Percentiles rank a stretch among this genome's conserved stretches.
Evolutionary conservation across 2,113 vertebrate species (phyloP).

Genomic region (Leptocoma aspasia): DNA sequence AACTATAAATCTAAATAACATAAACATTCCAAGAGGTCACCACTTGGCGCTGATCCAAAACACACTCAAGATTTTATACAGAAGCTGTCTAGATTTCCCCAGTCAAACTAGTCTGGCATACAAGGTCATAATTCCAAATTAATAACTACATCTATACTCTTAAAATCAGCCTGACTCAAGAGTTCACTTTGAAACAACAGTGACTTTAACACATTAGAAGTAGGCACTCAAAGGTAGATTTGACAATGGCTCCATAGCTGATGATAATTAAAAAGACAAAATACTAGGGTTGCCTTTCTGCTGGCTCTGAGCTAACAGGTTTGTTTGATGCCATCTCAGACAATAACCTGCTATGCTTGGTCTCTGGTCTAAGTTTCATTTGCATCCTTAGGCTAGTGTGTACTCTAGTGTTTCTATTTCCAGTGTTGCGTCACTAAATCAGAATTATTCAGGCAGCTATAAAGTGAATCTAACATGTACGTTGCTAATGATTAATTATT

Average conservation of each 20-base stretch:
- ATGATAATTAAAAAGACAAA: neutral
- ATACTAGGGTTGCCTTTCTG: neutral
- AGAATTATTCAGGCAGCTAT: neutral
- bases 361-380: neutral
- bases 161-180: neutral
- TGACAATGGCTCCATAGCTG: neutral
- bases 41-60: neutral
- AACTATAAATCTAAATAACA: neutral
- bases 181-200: neutral
- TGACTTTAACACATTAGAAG: neutral
- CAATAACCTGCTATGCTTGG: neutral
- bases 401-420: neutral
- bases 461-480: neutral
- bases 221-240: neutral
- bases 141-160: neutral
- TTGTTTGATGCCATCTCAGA: neutral
- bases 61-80: neutral
- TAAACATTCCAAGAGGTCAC: neutral
- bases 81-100: neutral
- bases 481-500: constrained; percentile 15
- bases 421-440: neutral
- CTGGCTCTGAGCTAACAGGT: neutral
- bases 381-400: neutral
- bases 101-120: neutral
- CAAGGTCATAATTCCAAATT: neutral